Percentiles rank a stretch among this genome's conserved stretches.
Evolutionary conservation across 2,888 invertebrate genomes (phyloP).

Genomic region (Meliscaeva auricollis): DNA sequence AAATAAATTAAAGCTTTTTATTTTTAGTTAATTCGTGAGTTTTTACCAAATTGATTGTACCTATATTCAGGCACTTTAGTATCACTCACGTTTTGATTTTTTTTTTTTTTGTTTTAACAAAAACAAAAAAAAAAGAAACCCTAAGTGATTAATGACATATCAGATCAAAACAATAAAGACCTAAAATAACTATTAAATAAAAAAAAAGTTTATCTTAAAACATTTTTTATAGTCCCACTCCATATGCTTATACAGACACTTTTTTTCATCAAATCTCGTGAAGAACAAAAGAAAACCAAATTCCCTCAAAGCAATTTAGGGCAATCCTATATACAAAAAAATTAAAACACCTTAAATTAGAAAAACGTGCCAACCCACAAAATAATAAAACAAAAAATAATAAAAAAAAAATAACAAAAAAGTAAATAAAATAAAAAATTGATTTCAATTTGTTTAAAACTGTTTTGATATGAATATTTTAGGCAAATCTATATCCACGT

Average conservation of each 20-base stretch:
- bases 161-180: conserved; percentile 24
- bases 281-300: background rate
- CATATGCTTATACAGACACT: background rate
- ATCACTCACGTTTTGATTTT: conserved; percentile 12
- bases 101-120: background rate
- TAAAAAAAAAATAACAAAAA: conserved; percentile 34
- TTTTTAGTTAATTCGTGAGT: background rate
- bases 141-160: conserved; percentile 24
- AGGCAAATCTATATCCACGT: conserved; percentile 32
- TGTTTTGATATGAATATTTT: conserved; percentile 63
- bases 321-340: conserved; percentile 18
- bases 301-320: conserved; percentile 32
- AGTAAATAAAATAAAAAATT: conserved; percentile 71
- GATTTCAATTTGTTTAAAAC: conserved; percentile 50
- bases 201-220: conserved; percentile 25
- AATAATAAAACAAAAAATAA: conserved; percentile 20
- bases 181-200: conserved; percentile 13
- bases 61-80: background rate
- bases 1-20: background rate
- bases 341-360: conserved; percentile 48
- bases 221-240: conserved; percentile 19
- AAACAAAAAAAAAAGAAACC: background rate
- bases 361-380: conserved; percentile 28
- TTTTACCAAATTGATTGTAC: background rate
- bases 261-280: background rate